These are phyloP conservation scores for Oreotrochilus melanogaster DNA, from an alignment of 2,113 vertebrate species.

Conservation along the genomic window DNA sequence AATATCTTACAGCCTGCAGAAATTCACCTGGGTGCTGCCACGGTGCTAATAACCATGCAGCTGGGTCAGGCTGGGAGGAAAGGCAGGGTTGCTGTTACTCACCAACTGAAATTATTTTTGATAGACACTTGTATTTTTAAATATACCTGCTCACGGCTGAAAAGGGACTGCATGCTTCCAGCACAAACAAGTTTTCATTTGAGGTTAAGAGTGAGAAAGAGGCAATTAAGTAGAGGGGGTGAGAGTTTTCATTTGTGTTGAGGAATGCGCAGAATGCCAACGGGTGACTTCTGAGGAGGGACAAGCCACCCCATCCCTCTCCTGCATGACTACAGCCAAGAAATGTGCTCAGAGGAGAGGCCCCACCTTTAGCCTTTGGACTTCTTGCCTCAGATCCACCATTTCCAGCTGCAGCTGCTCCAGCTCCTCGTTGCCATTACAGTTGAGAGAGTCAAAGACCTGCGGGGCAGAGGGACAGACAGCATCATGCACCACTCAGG, in stretches of 20 bases:
- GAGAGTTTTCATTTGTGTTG: neutral
- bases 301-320: neutral
- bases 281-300: neutral
- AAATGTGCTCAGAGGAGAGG: neutral
- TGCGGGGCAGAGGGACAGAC: slow-evolving; percentile 39
- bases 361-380: slow-evolving; percentile 86
- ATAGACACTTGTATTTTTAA: neutral
- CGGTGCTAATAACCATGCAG: neutral
- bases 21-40: rapidly evolving
- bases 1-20: neutral
- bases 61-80: neutral
- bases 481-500: rapidly evolving
- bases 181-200: neutral
- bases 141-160: neutral
- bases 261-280: neutral
- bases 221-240: neutral
- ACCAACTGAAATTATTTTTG: neutral
- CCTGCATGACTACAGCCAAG: neutral
- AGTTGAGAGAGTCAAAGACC: slow-evolving; percentile 82
- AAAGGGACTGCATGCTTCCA: neutral
- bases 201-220: neutral
- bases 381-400: slow-evolving; percentile 83
- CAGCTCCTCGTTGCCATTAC: slow-evolving; percentile 83
- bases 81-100: neutral
- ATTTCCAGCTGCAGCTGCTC: slow-evolving; percentile 87